Base-by-base conservation (phyloP, 2,888 invertebrate species). In the Microplitis manilae region DNA sequence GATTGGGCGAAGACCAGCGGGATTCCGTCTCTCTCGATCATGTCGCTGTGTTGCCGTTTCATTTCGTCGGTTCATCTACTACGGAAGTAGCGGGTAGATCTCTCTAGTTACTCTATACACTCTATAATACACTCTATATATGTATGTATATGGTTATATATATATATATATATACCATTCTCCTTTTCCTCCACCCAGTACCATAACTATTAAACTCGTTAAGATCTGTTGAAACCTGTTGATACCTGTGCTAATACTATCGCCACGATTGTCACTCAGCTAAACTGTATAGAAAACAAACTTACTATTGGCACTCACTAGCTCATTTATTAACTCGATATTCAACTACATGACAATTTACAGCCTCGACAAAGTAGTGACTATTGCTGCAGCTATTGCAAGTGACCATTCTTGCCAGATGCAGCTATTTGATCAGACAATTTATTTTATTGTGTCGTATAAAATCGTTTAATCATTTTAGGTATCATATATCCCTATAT, bases 1-100 rank as follows among this genome's bases (percentile, higher is more conserved):
- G 86, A 86, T 87, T 87, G 84, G 82, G 83, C 84, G 82, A 83
- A 86, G 83, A 83, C 86, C 84, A 86, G 86, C 85, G 86, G 86
- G 87, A 86, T 86, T 87, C 86, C 83, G 81, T 84, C 84, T 86
- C 84, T 83, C 83, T 83, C 85, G 84, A 83, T 81, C 77, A 64
- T 72, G 50, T 72, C 62, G 64, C 62, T 38, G 20, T 13, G 50
- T 73, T 20, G 73, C 73, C 30, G 50, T 73, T 65, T 59, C 64
- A 50, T 65, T 71, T 73, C 50, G 60, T 73, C 73, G 50, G 50
- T 50, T 59, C 65, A 59, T 73, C 67, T 59, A 50, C 59, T 65
- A 67, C 73, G 67, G 67, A 73, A 73, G 72, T 72, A 41, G 9
- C 50, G 50, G 50, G 50, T 50, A 50, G 50, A 50, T 71, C 38